Evolutionary conservation across 2,888 invertebrate species (phyloP).

Genomic region (Acrobasis consociella): DNA sequence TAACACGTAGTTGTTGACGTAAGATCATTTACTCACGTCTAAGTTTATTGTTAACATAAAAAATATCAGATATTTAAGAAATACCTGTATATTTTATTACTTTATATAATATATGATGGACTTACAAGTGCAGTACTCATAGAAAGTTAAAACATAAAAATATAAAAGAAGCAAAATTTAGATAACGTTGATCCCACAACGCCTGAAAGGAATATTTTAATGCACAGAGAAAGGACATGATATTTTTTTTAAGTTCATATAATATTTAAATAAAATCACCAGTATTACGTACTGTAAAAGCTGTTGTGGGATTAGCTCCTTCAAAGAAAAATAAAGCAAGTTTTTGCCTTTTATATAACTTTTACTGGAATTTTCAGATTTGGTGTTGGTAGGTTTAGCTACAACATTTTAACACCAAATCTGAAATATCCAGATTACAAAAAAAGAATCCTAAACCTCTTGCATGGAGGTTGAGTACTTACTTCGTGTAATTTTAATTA

Average conservation of each 20-base stretch:
- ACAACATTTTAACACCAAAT: no score
- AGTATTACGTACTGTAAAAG: background rate
- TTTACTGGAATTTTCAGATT: background rate
- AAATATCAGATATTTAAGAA: no score
- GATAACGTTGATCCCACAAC: background rate
- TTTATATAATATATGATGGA: background rate
- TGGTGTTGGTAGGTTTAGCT: background rate
- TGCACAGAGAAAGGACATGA: background rate
- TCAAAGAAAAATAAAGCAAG: background rate
- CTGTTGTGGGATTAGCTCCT: background rate
- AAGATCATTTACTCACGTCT: no score
- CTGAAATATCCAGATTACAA: no score
- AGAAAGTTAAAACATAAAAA: background rate
- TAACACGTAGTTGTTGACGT: no score
- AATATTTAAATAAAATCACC: background rate
- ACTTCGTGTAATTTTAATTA: no score
- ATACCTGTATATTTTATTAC: no score
- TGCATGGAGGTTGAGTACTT: no score
- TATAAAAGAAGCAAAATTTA: background rate
- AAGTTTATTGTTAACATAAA: no score
- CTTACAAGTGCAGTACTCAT: background rate
- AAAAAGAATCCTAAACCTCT: no score
- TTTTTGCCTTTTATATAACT: background rate
- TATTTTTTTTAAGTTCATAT: background rate
- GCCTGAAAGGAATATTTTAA: constrained; percentile 1